These are phyloP conservation scores for Platysternon megacephalum DNA, from an alignment of 2,113 vertebrate genomes.

Conservation along the genomic window DNA sequence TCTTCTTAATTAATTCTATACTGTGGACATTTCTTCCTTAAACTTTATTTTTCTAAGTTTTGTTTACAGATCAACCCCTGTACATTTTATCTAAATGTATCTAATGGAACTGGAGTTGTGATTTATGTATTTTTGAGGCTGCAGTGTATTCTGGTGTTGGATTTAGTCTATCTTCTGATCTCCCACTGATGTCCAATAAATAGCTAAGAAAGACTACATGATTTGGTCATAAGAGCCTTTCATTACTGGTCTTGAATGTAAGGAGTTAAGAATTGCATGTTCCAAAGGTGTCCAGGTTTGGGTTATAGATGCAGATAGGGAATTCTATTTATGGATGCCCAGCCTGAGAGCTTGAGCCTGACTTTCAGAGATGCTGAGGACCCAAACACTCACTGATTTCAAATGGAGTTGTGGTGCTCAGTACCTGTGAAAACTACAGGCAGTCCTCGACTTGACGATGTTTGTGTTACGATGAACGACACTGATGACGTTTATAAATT, in stretches of 20 bases:
- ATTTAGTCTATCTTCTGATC: neutral
- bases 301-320: neutral
- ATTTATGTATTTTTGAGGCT: neutral
- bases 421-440: no score
- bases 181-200: neutral
- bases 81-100: neutral
- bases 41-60: neutral
- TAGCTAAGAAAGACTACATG: neutral
- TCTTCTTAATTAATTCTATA: neutral
- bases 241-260: accelerated
- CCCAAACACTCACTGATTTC: neutral
- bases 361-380: neutral
- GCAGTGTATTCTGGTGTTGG: neutral
- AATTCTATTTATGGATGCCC: neutral
- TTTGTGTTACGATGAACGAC: no score
- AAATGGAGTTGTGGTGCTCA: neutral
- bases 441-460: no score
- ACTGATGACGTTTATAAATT: no score
- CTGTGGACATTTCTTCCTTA: neutral
- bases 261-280: neutral
- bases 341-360: neutral
- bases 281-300: neutral
- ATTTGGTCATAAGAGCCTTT: neutral
- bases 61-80: neutral
- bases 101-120: neutral